phyloP scores from a whole-genome alignment of 2,113 vertebrate species.

The Polypterus bichir region DNA sequence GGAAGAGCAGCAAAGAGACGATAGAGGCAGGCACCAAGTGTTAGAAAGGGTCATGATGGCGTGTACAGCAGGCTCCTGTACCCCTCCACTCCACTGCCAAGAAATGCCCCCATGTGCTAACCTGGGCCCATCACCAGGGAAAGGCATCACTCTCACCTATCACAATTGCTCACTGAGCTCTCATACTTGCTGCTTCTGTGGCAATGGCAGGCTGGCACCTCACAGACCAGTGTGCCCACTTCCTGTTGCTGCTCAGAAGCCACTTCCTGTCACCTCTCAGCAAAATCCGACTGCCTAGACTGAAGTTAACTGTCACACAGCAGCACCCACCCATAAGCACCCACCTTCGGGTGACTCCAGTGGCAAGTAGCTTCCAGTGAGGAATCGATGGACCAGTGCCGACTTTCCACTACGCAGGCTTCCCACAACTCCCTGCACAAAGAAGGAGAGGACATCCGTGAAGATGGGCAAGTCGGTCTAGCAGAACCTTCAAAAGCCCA shows the following conservation, averaged over 20 bases:
- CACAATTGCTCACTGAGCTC: no score
- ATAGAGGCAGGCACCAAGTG: conserved; percentile 6
- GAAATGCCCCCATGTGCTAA: no score
- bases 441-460: conserved; percentile 5
- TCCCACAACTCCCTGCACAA: conserved; percentile 71
- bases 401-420: conserved; percentile 76
- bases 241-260: neutral
- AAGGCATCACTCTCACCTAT: no score
- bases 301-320: neutral
- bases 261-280: neutral
- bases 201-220: no score
- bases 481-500: neutral
- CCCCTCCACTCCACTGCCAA: no score
- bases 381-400: conserved; percentile 79
- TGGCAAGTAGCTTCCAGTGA: conserved; percentile 76
- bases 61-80: neutral
- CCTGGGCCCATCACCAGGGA: no score
- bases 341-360: conserved; percentile 76
- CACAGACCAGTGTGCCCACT: neutral
- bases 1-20: conserved; percentile 9
- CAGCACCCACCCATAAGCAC: neutral
- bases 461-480: neutral
- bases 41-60: neutral
- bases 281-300: neutral
- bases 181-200: no score